Base-by-base conservation (phyloP, 2,113 vertebrate species). In the Hipposideros armiger region DNA sequence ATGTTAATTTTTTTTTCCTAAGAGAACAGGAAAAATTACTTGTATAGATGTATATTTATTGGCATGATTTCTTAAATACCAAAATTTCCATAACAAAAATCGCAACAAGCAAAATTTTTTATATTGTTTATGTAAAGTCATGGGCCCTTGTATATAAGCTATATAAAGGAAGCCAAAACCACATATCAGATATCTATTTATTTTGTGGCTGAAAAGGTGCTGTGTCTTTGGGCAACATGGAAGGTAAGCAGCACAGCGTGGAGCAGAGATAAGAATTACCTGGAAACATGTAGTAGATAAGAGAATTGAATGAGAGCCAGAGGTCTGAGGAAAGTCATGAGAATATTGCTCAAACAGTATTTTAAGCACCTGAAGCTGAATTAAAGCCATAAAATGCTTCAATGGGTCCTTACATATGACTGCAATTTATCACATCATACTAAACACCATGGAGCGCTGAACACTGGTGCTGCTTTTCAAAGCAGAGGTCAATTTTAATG, bases 331-430 rank as follows among this genome's bases (percentile, higher is more conserved):
- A 66, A n/a, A 93, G 82, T 77, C 78, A 82, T 52, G 50, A 92
- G 47, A 95, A 95, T 54, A n/a, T 7, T 45, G 54, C 88, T 78
- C 40, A 62, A 84, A 70, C 30, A 54, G 56, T 69, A 88, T 86
- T 91, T 92, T 72, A 91, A 97, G 70, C 73, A 93, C 74, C n/a
- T 92, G 26, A 94, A 93, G 77, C 67, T 64, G 45, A 97, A 90
- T 95, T 91, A 92, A 83, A 95, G 67, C 66, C 62, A 93, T 91
- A 82, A 93, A 94, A 91, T 52, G 78, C 89, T 94, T 89, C 74
- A 60, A 1, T 78, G 89, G 54, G 15, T 52, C 89, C 60, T 93
- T 28, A 72, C 81, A 92, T 90, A 45, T 45, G 89, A 91, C 82
- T 85, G 56, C 47, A 52, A 73, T 91, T 82, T 82, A 94, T 92